Conservation (phyloP, 1,140 invertebrate species). For the Hetaerina americana region DNA sequence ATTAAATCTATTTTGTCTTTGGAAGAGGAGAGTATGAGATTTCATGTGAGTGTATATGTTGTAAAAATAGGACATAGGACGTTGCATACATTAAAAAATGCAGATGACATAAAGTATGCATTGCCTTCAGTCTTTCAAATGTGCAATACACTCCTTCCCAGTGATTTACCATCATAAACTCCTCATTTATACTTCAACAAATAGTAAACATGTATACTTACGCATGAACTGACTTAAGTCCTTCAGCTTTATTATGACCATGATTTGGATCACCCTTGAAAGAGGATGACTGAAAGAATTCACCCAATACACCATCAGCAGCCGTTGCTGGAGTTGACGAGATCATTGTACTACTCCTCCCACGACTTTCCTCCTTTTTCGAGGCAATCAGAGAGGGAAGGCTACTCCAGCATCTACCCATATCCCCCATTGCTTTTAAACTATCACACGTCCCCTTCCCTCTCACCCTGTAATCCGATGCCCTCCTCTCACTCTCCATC, state of each 20-base stretch:
- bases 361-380: neutral
- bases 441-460: neutral
- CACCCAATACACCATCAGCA: neutral
- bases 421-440: neutral
- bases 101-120: no score
- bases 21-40: no score
- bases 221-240: no score
- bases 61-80: no score
- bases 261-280: neutral
- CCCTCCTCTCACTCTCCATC: neutral
- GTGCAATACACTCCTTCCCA: no score
- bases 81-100: no score
- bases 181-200: no score
- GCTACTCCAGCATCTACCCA: neutral
- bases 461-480: neutral
- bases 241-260: neutral
- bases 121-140: no score
- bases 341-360: neutral
- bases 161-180: no score
- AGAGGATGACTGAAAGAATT: neutral
- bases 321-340: neutral
- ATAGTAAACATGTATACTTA: no score
- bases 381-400: neutral
- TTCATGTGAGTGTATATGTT: no score
- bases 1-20: no score